Conservation (phyloP, 2,797 vertebrate species). For the Streptopelia turtur region DNA sequence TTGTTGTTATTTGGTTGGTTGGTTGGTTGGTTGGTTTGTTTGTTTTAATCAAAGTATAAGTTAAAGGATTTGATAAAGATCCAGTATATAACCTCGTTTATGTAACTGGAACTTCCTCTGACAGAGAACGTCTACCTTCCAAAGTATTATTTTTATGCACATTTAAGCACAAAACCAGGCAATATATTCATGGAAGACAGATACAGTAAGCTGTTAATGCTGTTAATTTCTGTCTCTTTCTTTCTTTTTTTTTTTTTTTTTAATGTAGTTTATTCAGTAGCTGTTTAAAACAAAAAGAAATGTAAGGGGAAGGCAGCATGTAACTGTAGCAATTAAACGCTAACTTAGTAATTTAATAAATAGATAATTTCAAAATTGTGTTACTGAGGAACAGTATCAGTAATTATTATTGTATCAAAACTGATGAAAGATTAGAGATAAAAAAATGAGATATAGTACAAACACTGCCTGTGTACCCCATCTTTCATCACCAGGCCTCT, state of each 20-base stretch:
- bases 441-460: background rate
- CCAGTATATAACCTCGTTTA: background rate
- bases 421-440: background rate
- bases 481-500: background rate
- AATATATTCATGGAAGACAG: background rate
- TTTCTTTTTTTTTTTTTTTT: background rate
- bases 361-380: background rate
- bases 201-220: background rate
- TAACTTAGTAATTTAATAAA: background rate
- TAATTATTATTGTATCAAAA: background rate
- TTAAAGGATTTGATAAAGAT: background rate
- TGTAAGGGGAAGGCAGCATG: background rate
- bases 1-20: too few species aligned
- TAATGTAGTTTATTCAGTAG: background rate
- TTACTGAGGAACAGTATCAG: background rate
- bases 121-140: background rate
- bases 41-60: background rate
- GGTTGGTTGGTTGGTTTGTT: background rate
- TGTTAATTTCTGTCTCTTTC: background rate
- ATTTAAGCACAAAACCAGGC: background rate
- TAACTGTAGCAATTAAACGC: background rate
- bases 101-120: background rate
- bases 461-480: background rate
- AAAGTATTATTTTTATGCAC: background rate
- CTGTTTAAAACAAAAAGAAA: background rate